Evolutionary conservation across 2,888 invertebrate genomes (phyloP), one percentile per base, ranked within the genome.

Genomic region (Unio pictorum): DNA sequence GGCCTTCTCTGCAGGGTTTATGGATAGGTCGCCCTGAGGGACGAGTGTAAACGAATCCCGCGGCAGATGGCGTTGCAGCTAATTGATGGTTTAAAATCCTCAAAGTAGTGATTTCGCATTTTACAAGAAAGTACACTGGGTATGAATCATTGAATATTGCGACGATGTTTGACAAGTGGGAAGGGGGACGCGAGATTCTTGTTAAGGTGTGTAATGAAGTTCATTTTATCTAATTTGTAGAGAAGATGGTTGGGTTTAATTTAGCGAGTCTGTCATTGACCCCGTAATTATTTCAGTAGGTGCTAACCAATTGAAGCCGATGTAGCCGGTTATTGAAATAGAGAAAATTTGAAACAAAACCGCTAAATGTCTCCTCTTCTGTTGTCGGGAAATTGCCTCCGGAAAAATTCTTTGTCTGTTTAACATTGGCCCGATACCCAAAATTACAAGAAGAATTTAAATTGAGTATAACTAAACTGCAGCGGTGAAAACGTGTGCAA

Each of bases 151-250:
- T 54, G 69, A 71, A 73, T 71, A 74, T 69, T 66, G 71, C 73
- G 61, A 67, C 72, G 57, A 60, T 45, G 69, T 67, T 59, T 77
- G 77, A 77, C 77, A 73, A 69, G 73, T 55, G 45, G 76, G 74
- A 72, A 65, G 74, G 69, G 45, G 65, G 26, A 64, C 69, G 67
- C 72, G 71, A 71, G 77, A 73, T 71, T 77, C 77, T 74, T 74
- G 77, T 77, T 77, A 77, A 74, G 73, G 60, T 55, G 64, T 15
- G 26, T 60, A 54, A 55, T 64, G 60, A 55, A 64, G 61, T 63
- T 68, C 74, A 60, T 66, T 77, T 77, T 72, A 76, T 76, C 74
- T 69, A 76, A 77, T 77, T 77, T 74, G 74, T 71, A 68, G 67
- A 68, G 69, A 67, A 64, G 72, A 67, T 76, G 69, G 72, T 58